Percentiles rank a stretch among this genome's conserved stretches.
Evolutionary conservation across 2,888 invertebrate species (phyloP).

Genomic region (Bedellia somnulentella): DNA sequence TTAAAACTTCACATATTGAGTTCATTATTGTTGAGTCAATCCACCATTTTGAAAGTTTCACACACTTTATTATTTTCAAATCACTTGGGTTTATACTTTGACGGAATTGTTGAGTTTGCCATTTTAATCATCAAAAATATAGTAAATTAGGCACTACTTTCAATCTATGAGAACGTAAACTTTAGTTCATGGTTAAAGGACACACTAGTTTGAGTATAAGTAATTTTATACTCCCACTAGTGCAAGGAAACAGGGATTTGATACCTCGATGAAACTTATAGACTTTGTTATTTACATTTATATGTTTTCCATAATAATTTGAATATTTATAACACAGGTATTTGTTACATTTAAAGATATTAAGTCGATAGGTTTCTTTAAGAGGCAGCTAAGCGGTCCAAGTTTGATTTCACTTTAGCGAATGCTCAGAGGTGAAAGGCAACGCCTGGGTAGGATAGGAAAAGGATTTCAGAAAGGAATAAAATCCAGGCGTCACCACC

Average conservation of each 20-base stretch:
- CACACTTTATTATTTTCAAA: not conserved
- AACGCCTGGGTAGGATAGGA: slow-evolving; percentile 45
- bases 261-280: slow-evolving; percentile 29
- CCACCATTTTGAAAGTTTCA: not conserved
- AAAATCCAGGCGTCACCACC: slow-evolving; percentile 38
- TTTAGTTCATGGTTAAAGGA: slow-evolving; percentile 11
- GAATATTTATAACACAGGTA: too few species aligned
- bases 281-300: slow-evolving; percentile 3
- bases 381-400: slow-evolving; percentile 57
- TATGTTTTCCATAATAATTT: too few species aligned
- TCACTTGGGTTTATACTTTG: slow-evolving; percentile 33
- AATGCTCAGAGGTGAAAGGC: slow-evolving; percentile 59
- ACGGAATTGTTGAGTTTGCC: slow-evolving; percentile 42
- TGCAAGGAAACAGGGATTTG: slow-evolving; percentile 13
- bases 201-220: slow-evolving; percentile 41
- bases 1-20: slow-evolving; percentile 23
- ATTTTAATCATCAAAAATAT: slow-evolving; percentile 45
- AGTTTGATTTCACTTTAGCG: slow-evolving; percentile 47
- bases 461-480: slow-evolving; percentile 31
- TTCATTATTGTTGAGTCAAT: slow-evolving; percentile 31
- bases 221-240: slow-evolving; percentile 40
- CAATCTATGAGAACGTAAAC: slow-evolving; percentile 30
- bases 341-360: too few species aligned
- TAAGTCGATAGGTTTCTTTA: slow-evolving; percentile 25
- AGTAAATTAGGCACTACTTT: slow-evolving; percentile 25